Evolutionary conservation across 2,797 vertebrate genomes (phyloP).

Genomic region (Girardinus metallicus): DNA sequence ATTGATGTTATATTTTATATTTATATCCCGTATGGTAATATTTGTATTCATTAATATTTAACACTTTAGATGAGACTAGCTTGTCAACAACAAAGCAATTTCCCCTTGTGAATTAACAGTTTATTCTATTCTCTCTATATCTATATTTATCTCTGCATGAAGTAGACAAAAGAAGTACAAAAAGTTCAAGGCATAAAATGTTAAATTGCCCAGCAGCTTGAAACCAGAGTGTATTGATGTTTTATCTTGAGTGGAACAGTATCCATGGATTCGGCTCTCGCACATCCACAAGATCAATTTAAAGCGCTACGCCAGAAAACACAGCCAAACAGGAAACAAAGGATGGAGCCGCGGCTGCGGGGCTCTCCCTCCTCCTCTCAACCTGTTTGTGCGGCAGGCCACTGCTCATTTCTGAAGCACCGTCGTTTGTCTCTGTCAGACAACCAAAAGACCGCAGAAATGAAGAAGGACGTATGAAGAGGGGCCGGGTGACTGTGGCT

Average conservation of each 20-base stretch:
- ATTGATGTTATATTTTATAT: too few relatives aligned
- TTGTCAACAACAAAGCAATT: too few relatives aligned
- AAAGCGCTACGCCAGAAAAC: slow-evolving; percentile 62
- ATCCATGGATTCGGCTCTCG: slow-evolving; percentile 57
- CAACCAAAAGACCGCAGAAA: slow-evolving; percentile 77
- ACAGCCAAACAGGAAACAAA: slow-evolving; percentile 76
- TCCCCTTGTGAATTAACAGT: too few relatives aligned
- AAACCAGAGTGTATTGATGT: slow-evolving; percentile 58
- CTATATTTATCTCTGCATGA: neutral
- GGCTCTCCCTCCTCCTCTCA: slow-evolving; percentile 51
- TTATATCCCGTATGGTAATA: too few relatives aligned
- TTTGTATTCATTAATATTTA: too few relatives aligned
- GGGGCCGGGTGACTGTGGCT: slow-evolving; percentile 58
- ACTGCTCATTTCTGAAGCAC: slow-evolving; percentile 82
- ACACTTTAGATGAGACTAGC: too few relatives aligned
- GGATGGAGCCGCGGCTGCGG: slow-evolving; percentile 60
- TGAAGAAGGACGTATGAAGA: slow-evolving; percentile 86
- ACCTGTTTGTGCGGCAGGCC: slow-evolving; percentile 78
- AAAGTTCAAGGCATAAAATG: neutral
- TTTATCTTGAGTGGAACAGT: slow-evolving; percentile 60
- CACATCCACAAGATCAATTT: slow-evolving; percentile 67
- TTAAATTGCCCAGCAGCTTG: slow-evolving; percentile 17
- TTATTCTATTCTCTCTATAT: neutral
- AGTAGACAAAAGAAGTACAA: neutral
- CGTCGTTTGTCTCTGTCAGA: slow-evolving; percentile 88